Conservation (phyloP, 2,797 vertebrate genomes). For the Sphenopsis melanotis region DNA sequence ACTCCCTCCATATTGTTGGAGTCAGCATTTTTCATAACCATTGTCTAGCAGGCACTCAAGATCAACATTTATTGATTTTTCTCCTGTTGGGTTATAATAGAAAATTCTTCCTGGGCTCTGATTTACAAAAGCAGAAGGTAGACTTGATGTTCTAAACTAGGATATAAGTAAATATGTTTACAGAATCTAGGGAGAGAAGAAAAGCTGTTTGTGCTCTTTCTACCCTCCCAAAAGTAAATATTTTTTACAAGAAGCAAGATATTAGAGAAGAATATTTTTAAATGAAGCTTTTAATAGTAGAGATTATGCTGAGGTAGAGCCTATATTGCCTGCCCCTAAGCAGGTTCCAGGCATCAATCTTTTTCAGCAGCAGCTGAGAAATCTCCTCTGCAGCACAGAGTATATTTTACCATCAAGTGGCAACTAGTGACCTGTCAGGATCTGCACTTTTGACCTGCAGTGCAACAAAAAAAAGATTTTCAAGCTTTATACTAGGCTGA, state of each 20-base stretch:
- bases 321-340: background rate
- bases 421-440: background rate
- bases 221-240: background rate
- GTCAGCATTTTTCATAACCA: conserved; percentile 54
- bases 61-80: conserved; percentile 37
- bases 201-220: background rate
- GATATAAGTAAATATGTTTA: background rate
- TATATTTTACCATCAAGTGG: background rate
- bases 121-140: conserved; percentile 13
- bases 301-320: background rate
- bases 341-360: background rate
- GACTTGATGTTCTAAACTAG: background rate
- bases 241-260: background rate
- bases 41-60: background rate
- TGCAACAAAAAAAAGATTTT: background rate
- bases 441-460: conserved; percentile 13
- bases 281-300: background rate
- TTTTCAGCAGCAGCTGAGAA: background rate
- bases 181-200: background rate
- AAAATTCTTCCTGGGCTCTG: conserved; percentile 3
- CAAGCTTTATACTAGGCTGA: background rate
- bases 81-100: background rate
- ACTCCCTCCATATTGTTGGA: background rate
- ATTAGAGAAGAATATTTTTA: background rate
- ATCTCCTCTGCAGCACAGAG: background rate